Evolutionary conservation across 2,113 vertebrate genomes (phyloP), one percentile per base, ranked within the genome.

Genomic region (Eleginops maclovinus): DNA sequence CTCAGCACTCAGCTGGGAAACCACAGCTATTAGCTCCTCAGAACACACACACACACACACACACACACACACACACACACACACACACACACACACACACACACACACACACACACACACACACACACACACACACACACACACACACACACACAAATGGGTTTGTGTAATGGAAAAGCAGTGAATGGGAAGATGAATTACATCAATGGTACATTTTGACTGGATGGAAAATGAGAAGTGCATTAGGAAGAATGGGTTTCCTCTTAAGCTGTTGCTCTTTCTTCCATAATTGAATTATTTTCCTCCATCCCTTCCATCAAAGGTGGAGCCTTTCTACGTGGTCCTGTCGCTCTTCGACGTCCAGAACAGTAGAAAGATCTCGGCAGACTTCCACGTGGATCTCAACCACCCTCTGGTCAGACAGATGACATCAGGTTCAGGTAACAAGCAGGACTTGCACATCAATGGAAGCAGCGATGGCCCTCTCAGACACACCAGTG

Each of bases 271-370:
- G 46, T 17, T 26, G 0, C 47, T 46, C 24, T 62, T 17, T 49
- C 73, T 24, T 69, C 28, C 41, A 53, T 66, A 8, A 51, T 21
- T 19, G 67, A 75, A 47, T 51, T 19, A 13, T 59, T 71, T 79
- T 11, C 26, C 54, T 17, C n/a, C 19, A 24, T 61, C 9, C 47
- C 17, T 63, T 40, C 26, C 15, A 19, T 49, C 46, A 44, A 59
- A 99, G 98, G 97, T 99, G 54, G 98, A 99, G 81, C 98, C 98
- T 41, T 99, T 99, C 89, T 99, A 97, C 69, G 95, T 99, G 65
- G 96, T 96, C 0, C 87, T 99, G n/a, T 98, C 97, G 14, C 89
- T 99, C 15, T 99, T 99, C 58, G 98, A 99, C 44, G 95, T 98
- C 77, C 98, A 97, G 89, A 94, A 95, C 93, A 96, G 96, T 71